A percentile compares a stretch with the other conserved stretches of the same genome.
Evolutionary conservation across 1,140 invertebrate species (phyloP).

Genomic region (Glossosoma conforme): DNA sequence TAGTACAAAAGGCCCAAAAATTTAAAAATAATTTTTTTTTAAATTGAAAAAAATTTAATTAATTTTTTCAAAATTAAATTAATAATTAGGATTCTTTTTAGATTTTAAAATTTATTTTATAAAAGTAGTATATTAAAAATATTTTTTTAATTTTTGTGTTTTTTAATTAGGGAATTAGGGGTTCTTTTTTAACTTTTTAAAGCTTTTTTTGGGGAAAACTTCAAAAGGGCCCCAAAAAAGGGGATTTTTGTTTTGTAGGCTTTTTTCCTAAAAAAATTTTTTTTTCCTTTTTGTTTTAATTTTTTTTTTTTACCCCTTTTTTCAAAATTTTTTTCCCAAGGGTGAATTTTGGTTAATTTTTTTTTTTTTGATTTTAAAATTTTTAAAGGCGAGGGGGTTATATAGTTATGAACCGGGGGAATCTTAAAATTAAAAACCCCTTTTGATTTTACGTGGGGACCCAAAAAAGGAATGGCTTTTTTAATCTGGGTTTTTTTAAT

Average conservation of each 20-base stretch:
- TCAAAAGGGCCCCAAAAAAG: conserved; percentile 66
- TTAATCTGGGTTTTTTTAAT: conserved; percentile 47
- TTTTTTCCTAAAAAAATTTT: conserved; percentile 57
- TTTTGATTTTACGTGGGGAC: conserved; percentile 67
- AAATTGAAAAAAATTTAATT: conserved; percentile 36
- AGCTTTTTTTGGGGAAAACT: conserved; percentile 62
- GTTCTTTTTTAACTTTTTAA: conserved; percentile 64
- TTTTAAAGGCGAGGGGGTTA: conserved; percentile 54
- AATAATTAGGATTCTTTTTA: conserved; percentile 59
- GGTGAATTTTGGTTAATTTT: conserved; percentile 45
- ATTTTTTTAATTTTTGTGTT: not conserved
- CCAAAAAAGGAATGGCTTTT: conserved; percentile 55
- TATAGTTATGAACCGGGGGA: conserved; percentile 55
- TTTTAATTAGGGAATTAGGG: conserved; percentile 46
- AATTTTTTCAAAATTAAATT: conserved; percentile 59
- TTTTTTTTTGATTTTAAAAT: conserved; percentile 48
- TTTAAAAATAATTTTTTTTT: conserved; percentile 38
- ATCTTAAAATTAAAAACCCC: conserved; percentile 60
- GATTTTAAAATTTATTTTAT: conserved; percentile 47
- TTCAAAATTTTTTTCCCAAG: conserved; percentile 51
- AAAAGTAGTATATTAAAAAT: conserved; percentile 29
- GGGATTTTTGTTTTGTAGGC: conserved; percentile 63
- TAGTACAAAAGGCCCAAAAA: conserved; percentile 63
- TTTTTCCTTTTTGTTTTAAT: conserved; percentile 49
- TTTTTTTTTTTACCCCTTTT: conserved; percentile 55